Evolutionary conservation across 1,140 invertebrate species (phyloP).

Genomic region (Nixonia krombeini): DNA sequence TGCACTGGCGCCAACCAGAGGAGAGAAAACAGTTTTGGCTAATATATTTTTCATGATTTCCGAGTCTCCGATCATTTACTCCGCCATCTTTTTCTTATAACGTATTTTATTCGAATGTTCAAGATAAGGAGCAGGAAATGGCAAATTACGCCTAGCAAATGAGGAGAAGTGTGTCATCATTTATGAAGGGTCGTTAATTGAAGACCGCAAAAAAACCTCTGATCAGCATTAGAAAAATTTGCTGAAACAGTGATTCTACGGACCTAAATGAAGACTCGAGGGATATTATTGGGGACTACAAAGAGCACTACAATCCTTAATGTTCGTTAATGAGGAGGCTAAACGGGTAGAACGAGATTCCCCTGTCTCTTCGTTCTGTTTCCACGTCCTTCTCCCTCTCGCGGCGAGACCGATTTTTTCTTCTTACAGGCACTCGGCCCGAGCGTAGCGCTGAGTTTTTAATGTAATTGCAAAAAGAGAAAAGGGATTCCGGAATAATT

Average conservation of each 20-base stretch:
- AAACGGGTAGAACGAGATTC: conserved; percentile 20
- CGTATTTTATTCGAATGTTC: no score
- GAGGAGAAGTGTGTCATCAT: no score
- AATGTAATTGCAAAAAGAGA: conserved; percentile 20
- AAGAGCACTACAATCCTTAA: conserved; percentile 34
- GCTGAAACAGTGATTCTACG: conserved; percentile 13
- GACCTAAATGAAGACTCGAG: conserved; percentile 17
- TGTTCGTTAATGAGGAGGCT: conserved; percentile 32
- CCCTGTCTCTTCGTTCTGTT: not conserved
- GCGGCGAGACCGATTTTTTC: conserved; percentile 2
- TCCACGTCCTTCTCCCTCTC: conserved; percentile 3
- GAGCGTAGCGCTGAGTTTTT: conserved; percentile 21
- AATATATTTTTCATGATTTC: no score
- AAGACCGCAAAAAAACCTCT: no score
- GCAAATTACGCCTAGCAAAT: no score
- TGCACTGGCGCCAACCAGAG: no score
- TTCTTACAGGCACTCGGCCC: conserved; percentile 15
- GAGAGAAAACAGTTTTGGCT: no score
- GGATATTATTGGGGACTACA: conserved; percentile 22
- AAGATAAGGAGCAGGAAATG: no score
- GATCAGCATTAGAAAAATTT: conserved; percentile 18
- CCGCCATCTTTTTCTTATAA: no score
- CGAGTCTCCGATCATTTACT: no score
- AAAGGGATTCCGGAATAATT: conserved; percentile 47
- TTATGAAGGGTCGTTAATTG: no score